Evolutionary conservation across 2,113 vertebrate species (phyloP), one percentile per base, ranked within the genome.

Genomic region (Ageneiosus marmoratus): DNA sequence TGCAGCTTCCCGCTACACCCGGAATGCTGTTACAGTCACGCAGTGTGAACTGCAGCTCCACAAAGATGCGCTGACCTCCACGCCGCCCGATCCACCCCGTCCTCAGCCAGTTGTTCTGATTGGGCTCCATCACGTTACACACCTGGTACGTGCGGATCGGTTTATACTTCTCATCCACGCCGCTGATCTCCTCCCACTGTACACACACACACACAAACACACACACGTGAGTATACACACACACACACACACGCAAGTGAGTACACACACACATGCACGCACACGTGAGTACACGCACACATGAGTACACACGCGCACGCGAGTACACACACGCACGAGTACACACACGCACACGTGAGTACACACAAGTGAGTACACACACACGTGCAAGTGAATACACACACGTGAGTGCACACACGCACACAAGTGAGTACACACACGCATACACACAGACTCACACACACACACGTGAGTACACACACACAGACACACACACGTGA

Each of bases 121-220:
- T 94, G 1, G 98, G 95, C 89, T 98, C 96, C 96, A 99, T 96
- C 88, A 98, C 98, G 0, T 99, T 97, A 89, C 98, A 99, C 51
- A 99, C 97, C 92, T 99, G 98, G 90, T 99, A 99, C 0, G 97
- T 99, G 77, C 96, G 95, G 51, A 99, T 99, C 0, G 98, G 97
- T 76, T 92, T 97, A 92, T 96, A 94, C 79, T 96, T 95, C 84
- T 99, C 98, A 78, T 99, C 98, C 77, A 99, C 96, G 0, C 97
- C 98, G 0, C 97, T 99, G 90, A 99, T 99, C 90, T 99, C 98
- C 89, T 99, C 98, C 98, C 97, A 99, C 98, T 99, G 93, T 10
- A 77, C 65, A 41, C 34, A 48, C 69, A 74, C 13, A 48, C 51
- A 50, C 48, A 53, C 76, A 56, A 67, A 65, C n/a, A 60, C 77